Evolutionary conservation across 2,888 invertebrate species (phyloP).

Genomic region (Allygus modestus): DNA sequence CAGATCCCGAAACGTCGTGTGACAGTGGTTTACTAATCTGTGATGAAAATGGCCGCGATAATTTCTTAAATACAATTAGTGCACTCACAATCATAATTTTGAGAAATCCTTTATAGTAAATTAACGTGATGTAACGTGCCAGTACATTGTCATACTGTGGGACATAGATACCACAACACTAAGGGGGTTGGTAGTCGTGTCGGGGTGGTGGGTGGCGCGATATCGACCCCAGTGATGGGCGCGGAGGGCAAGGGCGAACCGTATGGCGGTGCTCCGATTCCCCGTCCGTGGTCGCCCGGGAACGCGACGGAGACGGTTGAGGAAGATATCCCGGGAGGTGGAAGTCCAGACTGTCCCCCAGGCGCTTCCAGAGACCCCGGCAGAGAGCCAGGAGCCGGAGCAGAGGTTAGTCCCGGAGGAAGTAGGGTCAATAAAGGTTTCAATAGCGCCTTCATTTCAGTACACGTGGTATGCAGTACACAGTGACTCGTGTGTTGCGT

Average conservation of each 20-base stretch:
- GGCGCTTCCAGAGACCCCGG: not conserved
- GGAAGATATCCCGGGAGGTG: slow-evolving; percentile 39
- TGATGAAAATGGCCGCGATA: too few relatives aligned
- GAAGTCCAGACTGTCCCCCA: slow-evolving; percentile 34
- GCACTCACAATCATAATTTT: too few relatives aligned
- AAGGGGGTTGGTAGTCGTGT: not conserved
- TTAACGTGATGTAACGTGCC: too few relatives aligned
- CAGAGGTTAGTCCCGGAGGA: slow-evolving; percentile 5
- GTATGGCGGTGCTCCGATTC: slow-evolving; percentile 6
- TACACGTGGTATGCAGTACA: not conserved
- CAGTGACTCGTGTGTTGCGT: not conserved
- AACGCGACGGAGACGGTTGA: not conserved
- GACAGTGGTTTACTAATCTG: too few relatives aligned
- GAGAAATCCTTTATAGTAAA: too few relatives aligned
- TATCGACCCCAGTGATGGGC: slow-evolving; percentile 20
- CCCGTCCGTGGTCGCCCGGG: not conserved
- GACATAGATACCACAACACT: too few relatives aligned
- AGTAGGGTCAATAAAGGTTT: not conserved
- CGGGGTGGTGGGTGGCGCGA: not conserved
- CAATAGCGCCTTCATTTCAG: not conserved
- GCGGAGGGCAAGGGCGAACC: not conserved
- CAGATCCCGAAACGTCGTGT: too few relatives aligned
- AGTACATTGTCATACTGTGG: too few relatives aligned
- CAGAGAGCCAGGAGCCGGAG: not conserved
- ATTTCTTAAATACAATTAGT: too few relatives aligned